Conservation (phyloP, 2,888 invertebrate genomes). For the Dysmachus trigonus region DNA sequence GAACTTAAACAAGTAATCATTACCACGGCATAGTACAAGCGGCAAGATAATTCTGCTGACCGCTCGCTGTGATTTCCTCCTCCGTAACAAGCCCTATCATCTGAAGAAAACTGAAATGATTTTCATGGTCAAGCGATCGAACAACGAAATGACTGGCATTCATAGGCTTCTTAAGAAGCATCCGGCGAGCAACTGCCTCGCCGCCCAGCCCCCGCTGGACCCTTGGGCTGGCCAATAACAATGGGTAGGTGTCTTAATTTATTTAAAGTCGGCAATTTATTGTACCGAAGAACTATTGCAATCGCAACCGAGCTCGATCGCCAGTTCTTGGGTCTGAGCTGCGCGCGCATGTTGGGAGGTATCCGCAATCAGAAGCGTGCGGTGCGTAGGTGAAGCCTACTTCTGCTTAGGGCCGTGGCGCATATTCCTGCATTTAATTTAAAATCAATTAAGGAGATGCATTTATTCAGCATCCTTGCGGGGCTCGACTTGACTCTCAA, state of each 20-base stretch:
- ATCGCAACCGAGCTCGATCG: neutral
- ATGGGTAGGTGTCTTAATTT: constrained; percentile 43
- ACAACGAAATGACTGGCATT: constrained; percentile 4
- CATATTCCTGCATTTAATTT: constrained; percentile 33
- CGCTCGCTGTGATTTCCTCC: constrained; percentile 31
- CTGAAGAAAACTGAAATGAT: neutral
- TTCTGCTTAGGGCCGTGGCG: neutral
- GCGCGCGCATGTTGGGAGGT: neutral
- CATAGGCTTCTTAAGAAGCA: constrained; percentile 30
- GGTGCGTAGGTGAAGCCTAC: constrained; percentile 36
- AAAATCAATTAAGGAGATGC: constrained; percentile 42
- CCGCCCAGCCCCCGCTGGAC: neutral
- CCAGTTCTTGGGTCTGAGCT: neutral
- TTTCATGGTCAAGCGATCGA: constrained; percentile 19
- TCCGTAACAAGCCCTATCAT: neutral
- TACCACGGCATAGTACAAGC: neutral
- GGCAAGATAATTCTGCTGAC: neutral
- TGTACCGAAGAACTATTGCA: neutral
- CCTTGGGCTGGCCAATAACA: constrained; percentile 6
- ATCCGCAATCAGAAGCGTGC: neutral
- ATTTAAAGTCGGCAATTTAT: constrained; percentile 36
- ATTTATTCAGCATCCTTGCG: constrained; percentile 8
- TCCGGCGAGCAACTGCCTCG: neutral
- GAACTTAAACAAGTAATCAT: neutral
- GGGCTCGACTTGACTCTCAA: constrained; percentile 5